Evolutionary conservation across 2,113 vertebrate genomes (phyloP), one percentile per base, ranked within the genome.

Genomic region (Osmerus mordax): DNA sequence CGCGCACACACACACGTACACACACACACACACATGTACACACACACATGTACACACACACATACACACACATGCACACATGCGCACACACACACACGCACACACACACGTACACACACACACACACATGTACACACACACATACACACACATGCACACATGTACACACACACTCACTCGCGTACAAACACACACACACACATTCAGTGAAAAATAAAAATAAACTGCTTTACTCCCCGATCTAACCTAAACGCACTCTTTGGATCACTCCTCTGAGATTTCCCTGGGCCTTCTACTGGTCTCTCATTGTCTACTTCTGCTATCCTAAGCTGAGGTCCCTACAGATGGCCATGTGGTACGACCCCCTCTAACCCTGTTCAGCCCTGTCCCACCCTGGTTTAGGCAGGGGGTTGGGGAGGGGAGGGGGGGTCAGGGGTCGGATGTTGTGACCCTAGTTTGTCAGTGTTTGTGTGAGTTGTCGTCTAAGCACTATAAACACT

Each of bases 271-370:
- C 15, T 18, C 4, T 59, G 56, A 8, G 56, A 13, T 59, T 13
- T 19, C 14, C 21, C 3, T 18, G 56, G 29, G 29, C 56, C 67
- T 21, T 2, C 3, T 3, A 28, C 62, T 64, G 28, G 25, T 41
- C 18, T 66, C 25, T 63, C 25, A 28, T 63, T 69, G 65, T 78
- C 72, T 19, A 75, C 41, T 41, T 80, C 81, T 86, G 82, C 78
- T 80, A 83, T 81, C 83, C 76, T 74, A 55, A 78, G 69, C 53
- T 41, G 36, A 41, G 36, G 36, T 41, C 41, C 41, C 9, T 0
- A 0, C 13, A 18, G 53, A 41, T 41, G 36, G 6, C 6, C 36
- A 6, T 9, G 36, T 41, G 36, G 6, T 41, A 4, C 36, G 36
- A 1, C 14, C 78, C 54, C 23, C 23, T 23, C 23, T 23, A 23